phyloP scores from a whole-genome alignment of 2,113 vertebrate genomes.

The Barbus barbus region DNA sequence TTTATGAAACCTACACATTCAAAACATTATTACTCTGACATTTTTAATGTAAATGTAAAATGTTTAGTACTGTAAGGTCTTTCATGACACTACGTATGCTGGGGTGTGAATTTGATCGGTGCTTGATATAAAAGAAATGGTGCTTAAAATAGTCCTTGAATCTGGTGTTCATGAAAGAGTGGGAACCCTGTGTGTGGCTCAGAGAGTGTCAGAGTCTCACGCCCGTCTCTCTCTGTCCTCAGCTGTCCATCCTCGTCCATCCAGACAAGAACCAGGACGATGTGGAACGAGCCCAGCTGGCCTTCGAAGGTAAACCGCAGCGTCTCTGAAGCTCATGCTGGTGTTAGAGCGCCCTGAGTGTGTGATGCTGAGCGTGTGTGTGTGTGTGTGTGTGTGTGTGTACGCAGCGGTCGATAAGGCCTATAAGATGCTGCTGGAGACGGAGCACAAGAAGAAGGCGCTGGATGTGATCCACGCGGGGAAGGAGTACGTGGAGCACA shows the following conservation, averaged over 20 bases:
- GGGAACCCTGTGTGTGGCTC: too few relatives aligned
- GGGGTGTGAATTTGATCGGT: too few relatives aligned
- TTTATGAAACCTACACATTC: too few relatives aligned
- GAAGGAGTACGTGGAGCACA: slow-evolving; percentile 94
- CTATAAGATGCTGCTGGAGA: slow-evolving; percentile 91
- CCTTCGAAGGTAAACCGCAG: slow-evolving; percentile 89
- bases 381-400: not conserved
- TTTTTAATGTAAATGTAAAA: too few relatives aligned
- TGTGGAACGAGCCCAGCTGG: slow-evolving; percentile 90
- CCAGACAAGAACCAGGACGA: slow-evolving; percentile 99
- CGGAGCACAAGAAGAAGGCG: slow-evolving; percentile 96
- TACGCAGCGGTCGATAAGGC: slow-evolving; percentile 94
- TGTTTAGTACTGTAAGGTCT: too few relatives aligned
- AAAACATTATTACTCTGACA: too few relatives aligned
- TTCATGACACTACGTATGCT: too few relatives aligned
- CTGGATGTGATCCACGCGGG: slow-evolving; percentile 96
- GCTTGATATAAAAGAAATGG: too few relatives aligned
- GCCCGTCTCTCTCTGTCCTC: slow-evolving; percentile 32
- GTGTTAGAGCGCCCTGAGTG: not conserved
- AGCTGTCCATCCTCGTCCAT: slow-evolving; percentile 98
- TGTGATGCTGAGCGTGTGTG: not conserved
- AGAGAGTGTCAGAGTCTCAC: too few relatives aligned
- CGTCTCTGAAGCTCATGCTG: not conserved
- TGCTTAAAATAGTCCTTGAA: too few relatives aligned
- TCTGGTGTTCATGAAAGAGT: too few relatives aligned